A percentile compares a stretch with the other conserved stretches of the same genome.
Evolutionary conservation across 2,888 invertebrate species (phyloP).

Genomic region (Meliscaeva auricollis): DNA sequence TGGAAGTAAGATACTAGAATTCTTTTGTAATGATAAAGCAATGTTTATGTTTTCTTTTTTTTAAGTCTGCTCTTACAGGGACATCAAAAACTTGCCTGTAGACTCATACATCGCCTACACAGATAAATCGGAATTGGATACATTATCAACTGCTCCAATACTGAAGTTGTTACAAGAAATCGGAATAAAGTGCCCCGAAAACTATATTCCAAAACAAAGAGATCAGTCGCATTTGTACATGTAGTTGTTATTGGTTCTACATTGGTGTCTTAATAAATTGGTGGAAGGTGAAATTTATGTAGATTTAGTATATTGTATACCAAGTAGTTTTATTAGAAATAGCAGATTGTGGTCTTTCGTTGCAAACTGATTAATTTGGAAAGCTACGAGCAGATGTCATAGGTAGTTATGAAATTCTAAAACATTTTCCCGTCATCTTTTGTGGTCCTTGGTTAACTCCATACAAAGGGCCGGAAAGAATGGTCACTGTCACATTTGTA

Average conservation of each 20-base stretch:
- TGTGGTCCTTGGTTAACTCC: too few relatives aligned
- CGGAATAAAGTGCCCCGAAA: conserved; percentile 78
- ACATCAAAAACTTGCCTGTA: conserved; percentile 78
- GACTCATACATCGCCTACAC: conserved; percentile 81
- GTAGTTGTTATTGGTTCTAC: conserved; percentile 67
- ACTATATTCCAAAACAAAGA: conserved; percentile 79
- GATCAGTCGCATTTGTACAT: conserved; percentile 81
- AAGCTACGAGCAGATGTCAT: too few relatives aligned
- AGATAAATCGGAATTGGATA: conserved; percentile 80
- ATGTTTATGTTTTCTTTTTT: conserved; percentile 3
- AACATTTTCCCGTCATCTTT: too few relatives aligned
- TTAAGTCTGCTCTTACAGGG: conserved; percentile 81
- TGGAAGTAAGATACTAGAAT: conserved; percentile 79
- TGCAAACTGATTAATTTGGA: too few relatives aligned
- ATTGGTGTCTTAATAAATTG: conserved; percentile 1
- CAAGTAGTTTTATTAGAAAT: too few relatives aligned
- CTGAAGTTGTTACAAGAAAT: conserved; percentile 79
- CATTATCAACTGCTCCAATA: conserved; percentile 80
- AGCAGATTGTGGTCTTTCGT: too few relatives aligned
- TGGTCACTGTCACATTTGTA: too few relatives aligned
- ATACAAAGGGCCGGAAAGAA: too few relatives aligned
- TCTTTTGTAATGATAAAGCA: neutral
- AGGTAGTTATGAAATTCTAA: too few relatives aligned
- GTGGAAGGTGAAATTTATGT: neutral
- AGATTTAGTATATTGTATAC: too few relatives aligned